These are phyloP conservation scores for Myripristis jacobus DNA, from an alignment of 2,797 vertebrate genomes.

Conservation along the genomic window DNA sequence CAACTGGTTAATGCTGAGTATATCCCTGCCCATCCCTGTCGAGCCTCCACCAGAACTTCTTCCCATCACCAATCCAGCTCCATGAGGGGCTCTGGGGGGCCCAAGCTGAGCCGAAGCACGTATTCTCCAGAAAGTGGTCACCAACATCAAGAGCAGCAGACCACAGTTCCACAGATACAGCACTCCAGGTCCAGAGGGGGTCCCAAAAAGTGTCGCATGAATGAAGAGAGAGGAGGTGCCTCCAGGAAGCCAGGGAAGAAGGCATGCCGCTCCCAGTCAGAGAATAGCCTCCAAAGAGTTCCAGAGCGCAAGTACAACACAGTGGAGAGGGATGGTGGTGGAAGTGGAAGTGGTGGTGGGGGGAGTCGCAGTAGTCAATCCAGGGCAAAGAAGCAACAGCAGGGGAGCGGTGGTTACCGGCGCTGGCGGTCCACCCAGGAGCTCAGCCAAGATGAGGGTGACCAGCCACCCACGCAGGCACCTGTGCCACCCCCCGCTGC, in stretches of 20 bases:
- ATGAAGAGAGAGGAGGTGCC: constrained; percentile 73
- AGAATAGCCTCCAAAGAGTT: constrained; percentile 85
- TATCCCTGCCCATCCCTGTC: constrained; percentile 84
- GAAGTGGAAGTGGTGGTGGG: constrained; percentile 61
- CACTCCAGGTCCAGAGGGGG: constrained; percentile 56
- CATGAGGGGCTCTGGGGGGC: constrained; percentile 44
- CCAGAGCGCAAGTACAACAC: constrained; percentile 84
- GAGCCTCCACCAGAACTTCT: constrained; percentile 65
- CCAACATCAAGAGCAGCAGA: constrained; percentile 59
- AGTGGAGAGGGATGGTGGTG: constrained; percentile 81
- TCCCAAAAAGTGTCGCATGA: constrained; percentile 84
- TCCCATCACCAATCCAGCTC: constrained; percentile 61
- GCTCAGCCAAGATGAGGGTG: constrained; percentile 85
- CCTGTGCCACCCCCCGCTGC: constrained; percentile 32
- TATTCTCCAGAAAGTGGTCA: constrained; percentile 77
- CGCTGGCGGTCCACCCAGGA: constrained; percentile 87
- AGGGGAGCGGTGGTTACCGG: constrained; percentile 58
- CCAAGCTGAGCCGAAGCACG: constrained; percentile 67
- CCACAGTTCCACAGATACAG: constrained; percentile 46
- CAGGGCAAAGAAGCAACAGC: constrained; percentile 72
- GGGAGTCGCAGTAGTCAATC: constrained; percentile 64
- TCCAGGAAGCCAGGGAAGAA: constrained; percentile 82
- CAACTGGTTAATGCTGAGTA: constrained; percentile 88
- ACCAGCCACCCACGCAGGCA: constrained; percentile 48
- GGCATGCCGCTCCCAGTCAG: constrained; percentile 87